Percentiles rank a stretch among this genome's conserved stretches.
Conservation (phyloP, 2,797 vertebrate species). For the Garrulus glandarius region DNA sequence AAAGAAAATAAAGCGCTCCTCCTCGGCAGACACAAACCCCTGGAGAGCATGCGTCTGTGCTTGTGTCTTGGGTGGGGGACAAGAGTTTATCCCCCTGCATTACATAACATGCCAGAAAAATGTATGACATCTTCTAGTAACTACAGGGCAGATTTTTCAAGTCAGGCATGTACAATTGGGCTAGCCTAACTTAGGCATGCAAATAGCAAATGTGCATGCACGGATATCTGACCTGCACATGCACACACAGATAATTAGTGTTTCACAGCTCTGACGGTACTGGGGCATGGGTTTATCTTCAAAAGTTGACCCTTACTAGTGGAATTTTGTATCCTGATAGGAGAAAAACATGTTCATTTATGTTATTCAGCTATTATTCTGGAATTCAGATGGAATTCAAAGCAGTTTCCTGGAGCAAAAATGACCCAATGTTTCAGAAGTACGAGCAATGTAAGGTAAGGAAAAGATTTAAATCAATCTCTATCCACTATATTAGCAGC, state of each 20-base stretch:
- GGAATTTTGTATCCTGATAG: neutral
- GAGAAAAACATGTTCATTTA: neutral
- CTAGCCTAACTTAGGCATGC: neutral
- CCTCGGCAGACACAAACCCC: neutral
- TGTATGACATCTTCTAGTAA: neutral
- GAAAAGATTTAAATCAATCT: neutral
- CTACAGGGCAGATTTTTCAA: slow-evolving; percentile 31
- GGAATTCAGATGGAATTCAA: neutral
- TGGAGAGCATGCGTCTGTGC: neutral
- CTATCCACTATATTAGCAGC: neutral
- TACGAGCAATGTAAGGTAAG: neutral
- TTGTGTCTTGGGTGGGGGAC: neutral
- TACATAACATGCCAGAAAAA: neutral
- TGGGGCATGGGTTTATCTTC: neutral
- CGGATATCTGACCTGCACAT: neutral
- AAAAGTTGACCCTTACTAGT: neutral
- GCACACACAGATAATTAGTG: neutral
- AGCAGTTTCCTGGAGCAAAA: neutral
- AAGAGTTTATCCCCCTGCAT: neutral
- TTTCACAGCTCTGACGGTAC: neutral
- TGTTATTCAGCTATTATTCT: neutral
- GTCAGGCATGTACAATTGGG: neutral
- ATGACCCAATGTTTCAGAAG: neutral
- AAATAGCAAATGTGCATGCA: neutral
- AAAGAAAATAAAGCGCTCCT: neutral